Conservation (phyloP, 2,888 invertebrate genomes). For the Globia sparganii region DNA sequence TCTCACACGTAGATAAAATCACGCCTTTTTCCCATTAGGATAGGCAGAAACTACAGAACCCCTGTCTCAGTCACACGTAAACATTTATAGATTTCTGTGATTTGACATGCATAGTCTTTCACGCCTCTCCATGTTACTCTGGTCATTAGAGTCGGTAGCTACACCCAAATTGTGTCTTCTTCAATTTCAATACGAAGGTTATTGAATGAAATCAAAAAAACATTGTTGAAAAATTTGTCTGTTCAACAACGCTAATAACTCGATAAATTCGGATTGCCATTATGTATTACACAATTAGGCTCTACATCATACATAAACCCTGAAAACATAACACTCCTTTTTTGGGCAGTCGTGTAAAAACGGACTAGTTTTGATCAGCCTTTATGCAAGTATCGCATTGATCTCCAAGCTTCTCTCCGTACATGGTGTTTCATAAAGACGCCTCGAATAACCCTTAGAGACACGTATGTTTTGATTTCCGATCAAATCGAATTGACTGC, state of each 20-base stretch:
- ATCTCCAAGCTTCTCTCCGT: not conserved
- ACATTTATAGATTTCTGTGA: not conserved
- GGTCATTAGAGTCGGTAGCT: not conserved
- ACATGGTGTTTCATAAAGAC: slow-evolving; percentile 10
- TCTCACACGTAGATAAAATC: not conserved
- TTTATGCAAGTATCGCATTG: not conserved
- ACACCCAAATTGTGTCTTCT: not conserved
- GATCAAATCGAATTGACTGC: slow-evolving; percentile 85
- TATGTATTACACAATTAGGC: not conserved
- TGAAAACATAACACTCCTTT: no score
- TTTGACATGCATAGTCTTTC: not conserved
- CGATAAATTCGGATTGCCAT: not conserved
- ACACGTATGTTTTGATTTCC: slow-evolving; percentile 84
- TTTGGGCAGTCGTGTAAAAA: no score
- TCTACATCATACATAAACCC: no score
- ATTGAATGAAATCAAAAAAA: not conserved
- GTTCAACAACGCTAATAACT: not conserved
- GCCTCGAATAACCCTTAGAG: slow-evolving; percentile 68
- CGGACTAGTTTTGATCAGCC: not conserved
- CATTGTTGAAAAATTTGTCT: not conserved
- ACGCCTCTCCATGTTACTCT: not conserved
- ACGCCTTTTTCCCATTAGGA: not conserved
- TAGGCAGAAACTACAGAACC: not conserved
- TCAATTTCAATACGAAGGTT: not conserved
- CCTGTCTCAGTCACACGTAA: not conserved